phyloP scores from a whole-genome alignment of 2,797 vertebrate genomes.

The Phrynocephalus guinanensis region DNA sequence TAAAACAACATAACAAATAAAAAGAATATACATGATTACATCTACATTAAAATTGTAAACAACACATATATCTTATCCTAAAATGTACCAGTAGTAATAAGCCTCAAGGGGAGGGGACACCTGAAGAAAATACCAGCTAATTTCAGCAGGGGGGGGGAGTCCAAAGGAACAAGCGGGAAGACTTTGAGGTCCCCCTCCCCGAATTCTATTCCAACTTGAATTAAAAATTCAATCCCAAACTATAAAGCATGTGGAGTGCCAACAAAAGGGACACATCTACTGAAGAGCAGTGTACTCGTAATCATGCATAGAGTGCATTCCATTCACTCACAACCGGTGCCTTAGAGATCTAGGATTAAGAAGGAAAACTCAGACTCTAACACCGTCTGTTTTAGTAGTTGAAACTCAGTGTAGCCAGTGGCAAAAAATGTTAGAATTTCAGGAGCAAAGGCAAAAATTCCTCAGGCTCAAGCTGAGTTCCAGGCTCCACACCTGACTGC shows the following conservation, averaged over 20 bases:
- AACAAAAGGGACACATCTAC: not conserved
- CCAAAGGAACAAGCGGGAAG: not conserved
- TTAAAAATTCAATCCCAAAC: not conserved
- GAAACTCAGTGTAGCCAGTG: not conserved
- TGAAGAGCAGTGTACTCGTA: not conserved
- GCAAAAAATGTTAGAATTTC: not conserved
- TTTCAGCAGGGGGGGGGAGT: not conserved
- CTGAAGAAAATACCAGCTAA: not conserved
- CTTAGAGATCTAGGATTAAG: no score
- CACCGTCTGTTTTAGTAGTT: no score
- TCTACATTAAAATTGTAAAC: no score
- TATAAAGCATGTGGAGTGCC: not conserved
- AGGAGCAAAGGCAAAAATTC: not conserved
- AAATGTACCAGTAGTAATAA: not conserved
- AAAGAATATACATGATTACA: no score
- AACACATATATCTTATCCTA: not conserved
- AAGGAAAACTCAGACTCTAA: not conserved
- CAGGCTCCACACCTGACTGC: fast-evolving
- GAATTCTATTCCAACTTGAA: not conserved
- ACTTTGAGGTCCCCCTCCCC: not conserved
- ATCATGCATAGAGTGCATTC: not conserved
- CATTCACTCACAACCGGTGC: not conserved
- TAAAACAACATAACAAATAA: no score
- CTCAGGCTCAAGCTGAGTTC: not conserved
- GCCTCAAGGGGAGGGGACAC: not conserved